A percentile compares a stretch with the other conserved stretches of the same genome.
Conservation (phyloP, 2,113 vertebrate genomes). For the Peromyscus maniculatus region DNA sequence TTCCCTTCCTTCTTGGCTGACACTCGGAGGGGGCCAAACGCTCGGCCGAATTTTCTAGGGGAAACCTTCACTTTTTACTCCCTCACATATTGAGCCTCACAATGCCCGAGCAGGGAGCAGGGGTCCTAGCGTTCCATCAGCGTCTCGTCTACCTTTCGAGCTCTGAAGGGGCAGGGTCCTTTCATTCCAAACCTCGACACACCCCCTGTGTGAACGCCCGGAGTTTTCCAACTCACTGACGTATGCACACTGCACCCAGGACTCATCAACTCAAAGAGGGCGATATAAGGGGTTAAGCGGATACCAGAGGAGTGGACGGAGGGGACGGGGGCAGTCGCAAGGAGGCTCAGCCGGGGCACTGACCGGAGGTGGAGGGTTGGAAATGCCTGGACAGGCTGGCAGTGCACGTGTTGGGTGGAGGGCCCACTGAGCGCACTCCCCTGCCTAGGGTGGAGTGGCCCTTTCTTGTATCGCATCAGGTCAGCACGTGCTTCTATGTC, state of each 20-base stretch:
- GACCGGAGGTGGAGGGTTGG: background rate
- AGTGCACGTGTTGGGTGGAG: background rate
- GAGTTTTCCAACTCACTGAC: background rate
- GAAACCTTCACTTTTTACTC: background rate
- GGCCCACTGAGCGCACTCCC: background rate
- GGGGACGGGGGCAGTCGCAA: background rate
- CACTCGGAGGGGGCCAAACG: background rate
- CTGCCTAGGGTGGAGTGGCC: constrained; percentile 23
- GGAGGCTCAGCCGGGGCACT: background rate
- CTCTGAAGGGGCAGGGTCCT: background rate
- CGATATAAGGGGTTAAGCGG: background rate
- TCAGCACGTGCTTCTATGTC: background rate
- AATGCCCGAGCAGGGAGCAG: background rate
- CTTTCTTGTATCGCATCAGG: background rate
- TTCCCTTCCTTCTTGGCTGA: background rate
- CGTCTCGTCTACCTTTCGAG: background rate
- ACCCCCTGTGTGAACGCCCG: background rate
- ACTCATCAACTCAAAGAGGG: background rate
- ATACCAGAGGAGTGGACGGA: rapidly evolving
- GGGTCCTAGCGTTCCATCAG: background rate
- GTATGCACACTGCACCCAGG: background rate
- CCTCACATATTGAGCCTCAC: background rate
- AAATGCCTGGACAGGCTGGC: background rate
- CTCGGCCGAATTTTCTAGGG: background rate
- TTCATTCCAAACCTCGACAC: background rate